These are phyloP conservation scores for Diphyllodes magnificus DNA, from an alignment of 2,113 vertebrate genomes.

Conservation along the genomic window DNA sequence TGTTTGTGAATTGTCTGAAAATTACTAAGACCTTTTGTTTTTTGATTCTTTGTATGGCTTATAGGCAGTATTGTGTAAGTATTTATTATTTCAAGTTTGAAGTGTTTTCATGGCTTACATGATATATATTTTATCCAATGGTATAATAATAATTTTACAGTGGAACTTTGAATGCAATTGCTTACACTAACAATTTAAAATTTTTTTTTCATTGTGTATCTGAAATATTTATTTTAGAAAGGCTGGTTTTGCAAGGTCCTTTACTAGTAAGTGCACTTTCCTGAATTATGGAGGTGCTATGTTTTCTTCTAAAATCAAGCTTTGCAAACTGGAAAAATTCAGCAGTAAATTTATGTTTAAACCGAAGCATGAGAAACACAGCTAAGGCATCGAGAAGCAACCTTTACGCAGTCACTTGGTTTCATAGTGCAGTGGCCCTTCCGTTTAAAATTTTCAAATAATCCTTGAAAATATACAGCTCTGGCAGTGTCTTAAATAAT, in stretches of 20 bases:
- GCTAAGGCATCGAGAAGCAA: neutral
- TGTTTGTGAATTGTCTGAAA: neutral
- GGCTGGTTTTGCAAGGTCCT: neutral
- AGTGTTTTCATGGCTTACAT: neutral
- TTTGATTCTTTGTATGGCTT: neutral
- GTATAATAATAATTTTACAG: neutral
- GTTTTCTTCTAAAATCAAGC: neutral
- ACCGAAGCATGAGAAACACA: neutral
- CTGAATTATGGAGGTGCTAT: neutral
- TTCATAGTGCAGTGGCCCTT: neutral
- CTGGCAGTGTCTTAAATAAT: neutral
- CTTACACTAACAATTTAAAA: neutral
- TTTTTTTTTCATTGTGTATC: neutral
- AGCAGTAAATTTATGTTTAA: neutral
- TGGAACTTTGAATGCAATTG: neutral
- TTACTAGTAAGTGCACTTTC: neutral
- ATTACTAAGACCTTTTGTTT: neutral
- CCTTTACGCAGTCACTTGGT: neutral
- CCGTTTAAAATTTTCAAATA: neutral
- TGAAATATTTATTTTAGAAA: neutral
- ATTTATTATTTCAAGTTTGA: neutral
- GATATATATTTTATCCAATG: neutral
- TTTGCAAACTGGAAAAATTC: neutral
- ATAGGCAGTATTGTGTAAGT: neutral
- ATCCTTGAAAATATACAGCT: neutral